These are phyloP conservation scores for Mystacides longicornis DNA, from an alignment of 2,888 invertebrate species.

Conservation along the genomic window DNA sequence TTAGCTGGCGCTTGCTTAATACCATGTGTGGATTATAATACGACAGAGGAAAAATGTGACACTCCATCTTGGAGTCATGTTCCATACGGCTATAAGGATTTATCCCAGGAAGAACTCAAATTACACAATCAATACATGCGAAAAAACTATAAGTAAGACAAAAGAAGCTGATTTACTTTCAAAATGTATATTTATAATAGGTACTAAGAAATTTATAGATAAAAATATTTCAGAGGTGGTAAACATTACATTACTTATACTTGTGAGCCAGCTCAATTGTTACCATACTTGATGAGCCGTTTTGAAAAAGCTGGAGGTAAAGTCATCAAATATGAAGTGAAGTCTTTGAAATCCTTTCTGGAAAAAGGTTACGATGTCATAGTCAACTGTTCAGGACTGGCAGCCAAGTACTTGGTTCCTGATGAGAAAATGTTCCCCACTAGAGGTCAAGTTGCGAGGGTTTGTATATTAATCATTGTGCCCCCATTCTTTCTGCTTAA, in stretches of 20 bases:
- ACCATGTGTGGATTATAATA: slow-evolving; percentile 37
- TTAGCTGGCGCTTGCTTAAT: slow-evolving; percentile 44
- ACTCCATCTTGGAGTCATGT: slow-evolving; percentile 38
- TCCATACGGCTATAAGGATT: slow-evolving; percentile 38
- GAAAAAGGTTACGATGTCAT: slow-evolving; percentile 56
- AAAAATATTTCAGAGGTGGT: slow-evolving; percentile 10
- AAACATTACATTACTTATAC: slow-evolving; percentile 51
- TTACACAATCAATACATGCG: slow-evolving; percentile 29
- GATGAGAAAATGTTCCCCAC: slow-evolving; percentile 58
- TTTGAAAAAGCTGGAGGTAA: slow-evolving; percentile 57
- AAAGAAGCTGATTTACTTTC: not conserved
- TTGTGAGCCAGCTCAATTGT: slow-evolving; percentile 55
- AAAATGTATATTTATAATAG: too few species aligned
- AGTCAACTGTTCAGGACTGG: slow-evolving; percentile 74
- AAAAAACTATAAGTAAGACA: slow-evolving; percentile 7
- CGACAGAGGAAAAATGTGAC: slow-evolving; percentile 29
- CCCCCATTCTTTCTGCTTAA: not conserved
- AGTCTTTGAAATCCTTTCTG: slow-evolving; percentile 38
- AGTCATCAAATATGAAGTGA: slow-evolving; percentile 34
- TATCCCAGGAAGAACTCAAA: slow-evolving; percentile 34
- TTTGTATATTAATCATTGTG: slow-evolving; percentile 30
- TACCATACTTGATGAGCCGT: slow-evolving; percentile 58
- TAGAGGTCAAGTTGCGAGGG: slow-evolving; percentile 67
- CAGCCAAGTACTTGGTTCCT: slow-evolving; percentile 52
- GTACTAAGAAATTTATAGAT: too few species aligned